Evolutionary conservation across 2,888 invertebrate genomes (phyloP), one percentile per base, ranked within the genome.

Genomic region (Pycnomerus fuliginosus): DNA sequence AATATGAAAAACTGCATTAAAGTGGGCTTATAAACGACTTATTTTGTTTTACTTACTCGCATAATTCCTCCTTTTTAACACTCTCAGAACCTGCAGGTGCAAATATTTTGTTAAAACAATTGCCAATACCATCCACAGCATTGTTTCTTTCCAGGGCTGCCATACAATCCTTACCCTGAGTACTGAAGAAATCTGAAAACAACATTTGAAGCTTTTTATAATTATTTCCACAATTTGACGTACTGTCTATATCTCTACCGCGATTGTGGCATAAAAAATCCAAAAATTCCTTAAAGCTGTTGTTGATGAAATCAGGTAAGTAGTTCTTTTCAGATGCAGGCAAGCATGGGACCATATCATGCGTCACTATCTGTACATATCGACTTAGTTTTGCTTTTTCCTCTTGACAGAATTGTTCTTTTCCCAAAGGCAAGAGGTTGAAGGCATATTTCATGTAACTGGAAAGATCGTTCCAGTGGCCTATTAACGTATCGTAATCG

Each of bases 111-210:
- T 11, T 30, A 10, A 45, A 31, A 24, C 46, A 46, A 16, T 28
- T 27, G 3, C 30, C 33, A n/a, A 46, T 27, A 25, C 42, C 16
- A 15, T 24, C 23, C 1, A 20, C 28, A 2, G 27, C 46, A 8
- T 32, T 14, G 1, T 17, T 7, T 2, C 16, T 11, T 11, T 40
- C 30, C 4, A 45, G 24, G 11, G 27, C 16, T 10, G 3, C 12
- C 11, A 15, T 20, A 15, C 46, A 46, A 16, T 36, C 28, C 8
- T 16, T 14, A 1, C 46, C 46, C 16, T 41, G 41, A 3, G 32
- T 15, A 33, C 46, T 46, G 17, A 37, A 37, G 24, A 41, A 37
- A 41, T 41, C 46, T 46, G 20, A 14, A 37, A 29, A 25, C 7
- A 10, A 25, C 7, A 7, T 13, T 28, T 28, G 12, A 2, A 12